phyloP scores from a whole-genome alignment of 2,888 invertebrate species.

The Dioctria linearis region DNA sequence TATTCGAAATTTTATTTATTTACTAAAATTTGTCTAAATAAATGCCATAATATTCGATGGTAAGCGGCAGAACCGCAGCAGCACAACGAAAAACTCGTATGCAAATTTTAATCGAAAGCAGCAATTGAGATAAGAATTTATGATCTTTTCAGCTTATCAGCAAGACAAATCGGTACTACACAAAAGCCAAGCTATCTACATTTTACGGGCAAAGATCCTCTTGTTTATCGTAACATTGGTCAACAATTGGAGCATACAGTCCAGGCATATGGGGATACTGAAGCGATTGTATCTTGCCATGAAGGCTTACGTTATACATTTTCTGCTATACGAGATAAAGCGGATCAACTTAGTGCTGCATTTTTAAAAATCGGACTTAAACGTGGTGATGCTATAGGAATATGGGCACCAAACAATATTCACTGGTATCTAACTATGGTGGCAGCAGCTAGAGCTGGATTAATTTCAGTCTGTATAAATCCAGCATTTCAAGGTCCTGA shows the following conservation, averaged over 20 bases:
- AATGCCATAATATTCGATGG: neutral
- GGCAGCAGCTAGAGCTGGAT: slow-evolving; percentile 81
- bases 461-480: slow-evolving; percentile 84
- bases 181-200: slow-evolving; percentile 72
- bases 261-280: slow-evolving; percentile 73
- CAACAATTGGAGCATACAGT: slow-evolving; percentile 74
- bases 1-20: no score
- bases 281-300: slow-evolving; percentile 74
- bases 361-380: slow-evolving; percentile 79
- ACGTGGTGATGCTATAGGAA: slow-evolving; percentile 81
- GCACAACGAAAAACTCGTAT: neutral
- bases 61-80: neutral
- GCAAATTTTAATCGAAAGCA: neutral
- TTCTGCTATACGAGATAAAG: slow-evolving; percentile 71
- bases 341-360: slow-evolving; percentile 80
- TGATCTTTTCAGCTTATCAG: slow-evolving; percentile 27
- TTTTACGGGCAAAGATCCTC: slow-evolving; percentile 72
- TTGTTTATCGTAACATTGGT: slow-evolving; percentile 75
- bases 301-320: slow-evolving; percentile 74
- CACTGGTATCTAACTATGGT: slow-evolving; percentile 84
- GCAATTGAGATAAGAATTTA: neutral
- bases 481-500: slow-evolving; percentile 81
- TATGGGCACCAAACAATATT: slow-evolving; percentile 84
- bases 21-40: no score
- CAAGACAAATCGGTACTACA: neutral